phyloP scores from a whole-genome alignment of 2,888 invertebrate species.

The Cephus spinipes region DNA sequence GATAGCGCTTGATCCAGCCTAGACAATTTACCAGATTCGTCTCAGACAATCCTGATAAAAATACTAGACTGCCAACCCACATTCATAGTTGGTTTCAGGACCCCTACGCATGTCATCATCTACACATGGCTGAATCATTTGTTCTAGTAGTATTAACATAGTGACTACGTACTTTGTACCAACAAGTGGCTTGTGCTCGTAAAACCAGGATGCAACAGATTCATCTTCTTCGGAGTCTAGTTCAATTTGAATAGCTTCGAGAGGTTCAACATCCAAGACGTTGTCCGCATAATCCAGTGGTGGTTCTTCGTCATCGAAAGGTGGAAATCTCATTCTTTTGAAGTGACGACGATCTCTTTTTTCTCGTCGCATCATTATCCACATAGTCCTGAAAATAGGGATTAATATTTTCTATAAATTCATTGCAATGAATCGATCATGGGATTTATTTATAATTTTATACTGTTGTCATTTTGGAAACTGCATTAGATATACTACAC shows the following conservation, averaged over 20 bases:
- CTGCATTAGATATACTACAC: slow-evolving; percentile 23
- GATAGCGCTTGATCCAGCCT: slow-evolving; percentile 56
- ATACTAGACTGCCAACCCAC: slow-evolving; percentile 57
- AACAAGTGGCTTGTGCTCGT: slow-evolving; percentile 96
- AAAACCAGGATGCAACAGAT: slow-evolving; percentile 96
- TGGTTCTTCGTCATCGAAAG: slow-evolving; percentile 99
- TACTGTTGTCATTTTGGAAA: slow-evolving; percentile 24
- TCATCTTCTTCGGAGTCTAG: slow-evolving; percentile 94
- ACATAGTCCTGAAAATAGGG: slow-evolving; percentile 84
- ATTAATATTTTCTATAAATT: background rate
- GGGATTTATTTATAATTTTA: slow-evolving; percentile 12
- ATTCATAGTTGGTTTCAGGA: slow-evolving; percentile 64
- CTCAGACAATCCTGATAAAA: slow-evolving; percentile 48
- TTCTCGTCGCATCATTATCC: slow-evolving; percentile 99
- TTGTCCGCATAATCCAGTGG: slow-evolving; percentile 99
- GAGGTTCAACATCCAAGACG: slow-evolving; percentile 97
- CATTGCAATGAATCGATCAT: background rate
- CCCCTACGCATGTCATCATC: slow-evolving; percentile 66
- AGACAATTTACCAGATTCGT: slow-evolving; percentile 43
- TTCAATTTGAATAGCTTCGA: slow-evolving; percentile 99
- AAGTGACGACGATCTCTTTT: slow-evolving; percentile 99
- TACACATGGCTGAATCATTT: background rate
- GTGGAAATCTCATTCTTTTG: slow-evolving; percentile 99
- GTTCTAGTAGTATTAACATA: background rate
- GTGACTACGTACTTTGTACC: slow-evolving; percentile 80